Evolutionary conservation across 37 sponge, comb jelly and placozoan species (phyloP), one percentile per base, ranked within the genome.

Genomic region (Chondrilla cf. caribensis): DNA sequence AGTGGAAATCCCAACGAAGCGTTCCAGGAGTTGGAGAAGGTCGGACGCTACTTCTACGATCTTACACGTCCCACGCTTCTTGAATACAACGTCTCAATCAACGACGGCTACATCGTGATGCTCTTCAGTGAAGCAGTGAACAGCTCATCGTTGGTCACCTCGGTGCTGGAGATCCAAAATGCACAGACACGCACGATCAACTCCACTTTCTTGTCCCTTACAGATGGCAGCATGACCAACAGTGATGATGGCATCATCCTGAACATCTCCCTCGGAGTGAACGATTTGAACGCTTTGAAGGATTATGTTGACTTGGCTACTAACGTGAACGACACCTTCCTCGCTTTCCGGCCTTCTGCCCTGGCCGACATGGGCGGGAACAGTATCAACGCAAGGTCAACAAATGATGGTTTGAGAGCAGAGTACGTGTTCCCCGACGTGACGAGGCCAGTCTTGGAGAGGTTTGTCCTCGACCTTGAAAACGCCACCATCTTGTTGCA

Each of bases 41-140:
- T 84, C 24, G 15, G 39, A 37, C 22, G 28, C n/a, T 87, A 82
- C 54, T 82, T 88, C 22, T 58, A 58, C 37, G 97, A 96, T 60
- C 84, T 89, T 0, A 90, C 90, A 0, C 64, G 85, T 79, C 93
- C 93, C n/a, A 39, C 26, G 0, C 79, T 96, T 35, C 9, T 84
- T 28, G 72, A 83, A 8, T 95, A 85, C 85, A 85, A 89, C 70
- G 83, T 95, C 32, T 90, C 89, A 24, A 82, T 93, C 58, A 82
- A 93, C 82, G 88, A 39, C 36, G 89, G 91, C 38, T 68, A 82
- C 28, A 60, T 96, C 4, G 65, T 79, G 29, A 80, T 96, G 72
- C 70, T 81, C n/a, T 94, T 94, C 60, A 77, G 70, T 81, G 95
- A 94, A 81, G 85, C 95, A 35, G 85, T 90, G 22, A 84, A 90